These are phyloP conservation scores for Galaxea fascicularis DNA, from an alignment of 92 coral and sea anemone species.

Conservation along the genomic window DNA sequence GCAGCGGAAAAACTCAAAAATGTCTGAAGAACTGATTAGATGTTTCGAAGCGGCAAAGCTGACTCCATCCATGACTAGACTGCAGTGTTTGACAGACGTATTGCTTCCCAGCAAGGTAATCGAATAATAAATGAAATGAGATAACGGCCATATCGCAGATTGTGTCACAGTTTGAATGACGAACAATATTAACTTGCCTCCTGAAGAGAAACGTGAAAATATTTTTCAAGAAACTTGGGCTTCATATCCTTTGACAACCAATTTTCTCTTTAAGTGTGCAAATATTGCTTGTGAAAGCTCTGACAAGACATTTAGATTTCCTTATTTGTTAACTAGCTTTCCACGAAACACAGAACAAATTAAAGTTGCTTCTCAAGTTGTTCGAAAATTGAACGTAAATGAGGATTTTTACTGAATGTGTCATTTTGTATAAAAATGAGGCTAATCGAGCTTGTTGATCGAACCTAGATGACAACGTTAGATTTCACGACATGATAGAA, in stretches of 20 bases:
- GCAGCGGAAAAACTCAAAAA: not conserved
- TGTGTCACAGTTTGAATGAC: constrained; percentile 1
- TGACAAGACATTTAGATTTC: not conserved
- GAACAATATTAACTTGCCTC: not conserved
- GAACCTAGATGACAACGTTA: too few species aligned
- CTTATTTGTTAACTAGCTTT: not conserved
- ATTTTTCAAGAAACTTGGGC: not conserved
- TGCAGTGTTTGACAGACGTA: not conserved
- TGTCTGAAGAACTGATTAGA: not conserved
- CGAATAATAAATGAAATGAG: not conserved
- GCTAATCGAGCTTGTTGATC: too few species aligned
- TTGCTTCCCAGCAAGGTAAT: not conserved
- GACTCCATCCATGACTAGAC: not conserved
- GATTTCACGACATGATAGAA: too few species aligned
- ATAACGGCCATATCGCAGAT: not conserved
- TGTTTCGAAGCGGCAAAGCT: not conserved
- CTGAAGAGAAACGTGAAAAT: not conserved
- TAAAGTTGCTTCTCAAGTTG: too few species aligned
- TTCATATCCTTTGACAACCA: not conserved
- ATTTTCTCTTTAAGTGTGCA: not conserved
- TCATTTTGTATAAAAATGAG: too few species aligned
- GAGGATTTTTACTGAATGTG: too few species aligned
- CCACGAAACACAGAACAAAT: too few species aligned
- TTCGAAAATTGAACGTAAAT: too few species aligned
- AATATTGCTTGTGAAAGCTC: not conserved